Conservation (phyloP, 2,888 invertebrate genomes). For the Drosophila vallismaia region DNA sequence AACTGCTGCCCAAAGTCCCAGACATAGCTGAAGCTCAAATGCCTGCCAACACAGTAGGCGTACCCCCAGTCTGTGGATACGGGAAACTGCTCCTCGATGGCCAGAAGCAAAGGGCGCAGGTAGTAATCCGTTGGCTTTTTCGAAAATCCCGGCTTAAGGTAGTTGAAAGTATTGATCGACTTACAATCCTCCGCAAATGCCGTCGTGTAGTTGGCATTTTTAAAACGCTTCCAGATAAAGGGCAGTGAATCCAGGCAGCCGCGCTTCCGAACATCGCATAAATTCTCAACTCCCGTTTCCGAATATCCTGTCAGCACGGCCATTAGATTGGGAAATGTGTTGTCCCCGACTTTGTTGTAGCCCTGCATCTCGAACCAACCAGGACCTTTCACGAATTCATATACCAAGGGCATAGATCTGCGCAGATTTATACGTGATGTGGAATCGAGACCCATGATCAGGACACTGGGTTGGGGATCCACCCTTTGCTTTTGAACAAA, state of each 20-base stretch:
- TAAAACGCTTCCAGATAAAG: slow-evolving; percentile 90
- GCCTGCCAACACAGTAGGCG: slow-evolving; percentile 86
- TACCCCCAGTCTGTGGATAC: slow-evolving; percentile 83
- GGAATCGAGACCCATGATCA: slow-evolving; percentile 93
- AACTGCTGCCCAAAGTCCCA: slow-evolving; percentile 88
- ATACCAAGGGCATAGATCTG: slow-evolving; percentile 89
- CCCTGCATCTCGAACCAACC: slow-evolving; percentile 89
- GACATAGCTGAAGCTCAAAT: slow-evolving; percentile 87
- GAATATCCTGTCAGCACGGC: slow-evolving; percentile 89
- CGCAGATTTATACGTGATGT: slow-evolving; percentile 91
- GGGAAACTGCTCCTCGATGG: slow-evolving; percentile 85
- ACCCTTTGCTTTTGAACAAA: not conserved
- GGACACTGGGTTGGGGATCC: slow-evolving; percentile 32
- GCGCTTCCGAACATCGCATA: slow-evolving; percentile 84
- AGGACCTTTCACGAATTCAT: slow-evolving; percentile 85
- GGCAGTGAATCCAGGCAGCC: slow-evolving; percentile 88
- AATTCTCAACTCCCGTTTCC: slow-evolving; percentile 82
- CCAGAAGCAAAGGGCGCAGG: slow-evolving; percentile 88
- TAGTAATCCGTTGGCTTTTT: slow-evolving; percentile 91
- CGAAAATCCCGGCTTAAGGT: slow-evolving; percentile 87
- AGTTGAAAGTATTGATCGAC: slow-evolving; percentile 87
- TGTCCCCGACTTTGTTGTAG: slow-evolving; percentile 90
- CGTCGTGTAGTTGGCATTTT: slow-evolving; percentile 88
- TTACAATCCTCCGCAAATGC: slow-evolving; percentile 91
- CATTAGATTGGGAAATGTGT: slow-evolving; percentile 94